A percentile compares a stretch with the other conserved stretches of the same genome.
These are phyloP conservation scores for Ibycter americanus DNA, from an alignment of 2,797 vertebrate species.

Conservation along the genomic window DNA sequence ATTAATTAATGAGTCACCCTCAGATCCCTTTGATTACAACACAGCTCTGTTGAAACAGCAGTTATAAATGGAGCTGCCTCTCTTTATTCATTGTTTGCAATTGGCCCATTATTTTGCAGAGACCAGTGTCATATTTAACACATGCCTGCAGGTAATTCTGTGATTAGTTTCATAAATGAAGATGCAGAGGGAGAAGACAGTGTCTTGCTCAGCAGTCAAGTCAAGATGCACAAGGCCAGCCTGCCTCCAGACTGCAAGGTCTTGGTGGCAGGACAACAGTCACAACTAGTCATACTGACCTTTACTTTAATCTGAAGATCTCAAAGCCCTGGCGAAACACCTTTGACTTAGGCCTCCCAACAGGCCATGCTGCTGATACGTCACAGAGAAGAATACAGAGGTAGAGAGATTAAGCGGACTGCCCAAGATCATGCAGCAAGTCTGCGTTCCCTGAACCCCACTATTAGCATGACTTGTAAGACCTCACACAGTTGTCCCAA, in stretches of 20 bases:
- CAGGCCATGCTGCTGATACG: not conserved
- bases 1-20: conserved; percentile 83
- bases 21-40: conserved; percentile 78
- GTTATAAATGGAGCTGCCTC: conserved; percentile 72
- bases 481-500: not conserved
- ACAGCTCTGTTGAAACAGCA: conserved; percentile 64
- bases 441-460: not conserved
- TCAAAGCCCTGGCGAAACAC: not conserved
- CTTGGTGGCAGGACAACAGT: not conserved
- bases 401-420: not conserved
- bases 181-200: not conserved
- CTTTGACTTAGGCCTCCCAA: not conserved
- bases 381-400: not conserved
- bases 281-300: not conserved
- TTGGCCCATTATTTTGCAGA: conserved; percentile 65
- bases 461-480: rapidly evolving
- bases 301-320: not conserved
- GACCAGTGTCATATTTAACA: conserved; percentile 73
- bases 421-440: no score
- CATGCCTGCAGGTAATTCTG: conserved; percentile 69
- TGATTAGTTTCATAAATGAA: conserved; percentile 75
- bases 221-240: not conserved
- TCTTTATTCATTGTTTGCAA: conserved; percentile 72
- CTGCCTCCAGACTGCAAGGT: rapidly evolving
- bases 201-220: not conserved